Evolutionary conservation across 2,797 vertebrate species (phyloP).

Genomic region (Urophycis tenuis): DNA sequence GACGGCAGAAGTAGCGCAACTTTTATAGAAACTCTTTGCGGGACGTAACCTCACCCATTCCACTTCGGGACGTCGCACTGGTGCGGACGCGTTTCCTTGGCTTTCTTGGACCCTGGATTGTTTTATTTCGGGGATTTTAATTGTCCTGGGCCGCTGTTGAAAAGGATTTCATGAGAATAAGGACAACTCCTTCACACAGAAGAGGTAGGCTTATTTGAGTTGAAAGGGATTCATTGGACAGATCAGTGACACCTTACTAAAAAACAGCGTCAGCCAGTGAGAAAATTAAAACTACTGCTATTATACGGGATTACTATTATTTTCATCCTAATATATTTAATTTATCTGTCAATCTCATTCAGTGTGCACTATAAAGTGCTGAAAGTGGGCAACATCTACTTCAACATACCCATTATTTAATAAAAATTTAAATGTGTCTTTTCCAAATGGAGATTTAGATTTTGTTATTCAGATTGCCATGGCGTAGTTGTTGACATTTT

Average conservation of each 20-base stretch:
- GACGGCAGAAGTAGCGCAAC: conserved; percentile 78
- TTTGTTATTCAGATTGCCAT: background rate
- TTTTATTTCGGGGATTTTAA: background rate
- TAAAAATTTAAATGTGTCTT: background rate
- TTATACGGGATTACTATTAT: background rate
- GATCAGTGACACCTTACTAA: background rate
- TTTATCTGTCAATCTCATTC: background rate
- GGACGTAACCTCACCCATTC: conserved; percentile 65
- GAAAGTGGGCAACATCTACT: background rate
- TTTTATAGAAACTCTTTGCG: conserved; percentile 86
- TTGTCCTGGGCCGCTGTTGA: background rate
- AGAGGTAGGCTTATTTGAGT: background rate
- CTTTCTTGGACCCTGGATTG: background rate
- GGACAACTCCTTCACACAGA: background rate
- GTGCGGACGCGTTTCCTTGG: conserved; percentile 30
- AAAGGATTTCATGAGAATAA: background rate
- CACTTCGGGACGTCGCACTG: conserved; percentile 46
- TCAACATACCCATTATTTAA: background rate
- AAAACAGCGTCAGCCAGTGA: background rate
- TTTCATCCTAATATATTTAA: background rate
- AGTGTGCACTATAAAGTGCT: background rate
- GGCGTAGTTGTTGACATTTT: background rate
- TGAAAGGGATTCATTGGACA: background rate
- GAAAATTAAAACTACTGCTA: background rate
- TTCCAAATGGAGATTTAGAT: background rate